These are phyloP conservation scores for Beris morrisii DNA, from an alignment of 2,888 invertebrate species.

Conservation along the genomic window DNA sequence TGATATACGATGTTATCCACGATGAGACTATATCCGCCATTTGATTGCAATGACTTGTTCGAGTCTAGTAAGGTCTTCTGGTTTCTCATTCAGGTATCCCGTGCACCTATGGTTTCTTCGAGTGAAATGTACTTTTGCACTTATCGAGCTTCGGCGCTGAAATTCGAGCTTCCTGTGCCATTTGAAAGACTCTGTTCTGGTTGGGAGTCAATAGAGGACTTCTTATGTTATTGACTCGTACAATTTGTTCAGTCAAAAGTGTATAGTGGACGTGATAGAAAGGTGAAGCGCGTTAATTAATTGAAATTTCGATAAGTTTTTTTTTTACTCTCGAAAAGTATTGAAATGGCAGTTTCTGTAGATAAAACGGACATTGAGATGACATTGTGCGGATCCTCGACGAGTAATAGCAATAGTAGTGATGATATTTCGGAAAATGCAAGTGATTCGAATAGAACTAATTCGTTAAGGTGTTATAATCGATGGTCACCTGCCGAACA, in stretches of 20 bases:
- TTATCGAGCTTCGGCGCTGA: too few species aligned
- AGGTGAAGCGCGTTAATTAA: neutral
- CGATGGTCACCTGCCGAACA: conserved; percentile 63
- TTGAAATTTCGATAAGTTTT: neutral
- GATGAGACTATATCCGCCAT: too few species aligned
- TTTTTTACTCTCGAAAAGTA: neutral
- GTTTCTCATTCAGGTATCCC: neutral
- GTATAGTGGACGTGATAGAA: neutral
- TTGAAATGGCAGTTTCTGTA: neutral
- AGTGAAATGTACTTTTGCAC: too few species aligned
- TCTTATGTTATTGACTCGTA: neutral
- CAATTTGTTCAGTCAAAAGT: neutral
- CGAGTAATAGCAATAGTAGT: neutral
- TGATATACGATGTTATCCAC: too few species aligned
- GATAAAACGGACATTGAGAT: neutral
- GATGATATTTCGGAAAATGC: conserved; percentile 13
- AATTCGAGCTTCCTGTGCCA: too few species aligned
- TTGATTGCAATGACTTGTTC: too few species aligned
- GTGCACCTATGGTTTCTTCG: too few species aligned
- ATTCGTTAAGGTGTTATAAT: conserved; percentile 56
- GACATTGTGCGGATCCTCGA: neutral
- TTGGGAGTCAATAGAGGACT: neutral
- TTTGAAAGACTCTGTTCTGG: too few species aligned
- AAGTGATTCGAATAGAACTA: conserved; percentile 26
- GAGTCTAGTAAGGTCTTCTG: neutral